A percentile compares a stretch with the other conserved stretches of the same genome.
Conservation (phyloP, 2,113 vertebrate genomes). For the Lethenteron reissneri region DNA sequence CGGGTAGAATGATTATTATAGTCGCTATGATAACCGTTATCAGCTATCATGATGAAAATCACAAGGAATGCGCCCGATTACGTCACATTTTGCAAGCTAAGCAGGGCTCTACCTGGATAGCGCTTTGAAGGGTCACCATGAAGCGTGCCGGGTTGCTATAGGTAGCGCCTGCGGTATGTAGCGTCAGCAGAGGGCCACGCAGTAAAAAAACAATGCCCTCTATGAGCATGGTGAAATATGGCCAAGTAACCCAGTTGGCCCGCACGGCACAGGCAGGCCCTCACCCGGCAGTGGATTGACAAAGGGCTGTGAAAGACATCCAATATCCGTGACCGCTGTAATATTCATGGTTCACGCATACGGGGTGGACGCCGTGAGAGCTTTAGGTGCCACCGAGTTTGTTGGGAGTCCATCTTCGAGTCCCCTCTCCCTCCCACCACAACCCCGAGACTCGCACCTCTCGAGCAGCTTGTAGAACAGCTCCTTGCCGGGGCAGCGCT, state of each 20-base stretch:
- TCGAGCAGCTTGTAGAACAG: conserved; percentile 78
- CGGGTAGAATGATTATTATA: background rate
- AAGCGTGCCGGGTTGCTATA: background rate
- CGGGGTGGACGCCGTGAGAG: background rate
- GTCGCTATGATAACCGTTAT: background rate
- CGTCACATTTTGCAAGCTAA: background rate
- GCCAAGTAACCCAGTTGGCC: too few species aligned
- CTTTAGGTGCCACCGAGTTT: background rate
- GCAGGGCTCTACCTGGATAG: background rate
- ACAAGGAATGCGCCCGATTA: background rate
- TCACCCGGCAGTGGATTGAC: background rate
- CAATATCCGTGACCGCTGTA: background rate
- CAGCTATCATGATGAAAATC: background rate
- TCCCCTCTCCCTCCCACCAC: background rate
- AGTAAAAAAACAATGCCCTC: too few species aligned
- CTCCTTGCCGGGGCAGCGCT: conserved; percentile 70
- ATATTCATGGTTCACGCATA: background rate
- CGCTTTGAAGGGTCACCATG: background rate
- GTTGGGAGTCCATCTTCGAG: background rate
- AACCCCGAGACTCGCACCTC: conserved; percentile 25
- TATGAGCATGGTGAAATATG: too few species aligned
- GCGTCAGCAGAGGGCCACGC: background rate
- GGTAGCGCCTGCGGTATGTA: background rate
- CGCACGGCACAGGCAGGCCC: too few species aligned
- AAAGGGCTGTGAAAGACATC: background rate